Conservation (phyloP, 2,797 vertebrate genomes). For the Heliangelus exortis region DNA sequence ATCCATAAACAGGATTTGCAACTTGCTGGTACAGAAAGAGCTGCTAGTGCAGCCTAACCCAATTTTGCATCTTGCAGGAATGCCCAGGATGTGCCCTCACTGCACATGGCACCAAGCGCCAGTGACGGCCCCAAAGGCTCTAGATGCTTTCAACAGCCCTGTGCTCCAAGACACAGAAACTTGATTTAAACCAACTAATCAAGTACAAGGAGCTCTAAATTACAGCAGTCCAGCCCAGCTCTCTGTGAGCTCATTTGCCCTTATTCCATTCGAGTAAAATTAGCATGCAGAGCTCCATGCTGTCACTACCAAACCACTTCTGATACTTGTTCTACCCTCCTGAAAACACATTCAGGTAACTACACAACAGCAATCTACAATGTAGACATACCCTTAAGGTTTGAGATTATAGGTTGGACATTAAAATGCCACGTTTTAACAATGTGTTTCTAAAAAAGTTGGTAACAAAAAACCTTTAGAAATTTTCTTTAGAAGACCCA, state of each 20-base stretch:
- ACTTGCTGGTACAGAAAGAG: background rate
- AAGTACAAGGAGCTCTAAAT: background rate
- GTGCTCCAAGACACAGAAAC: background rate
- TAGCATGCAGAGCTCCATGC: rapidly evolving
- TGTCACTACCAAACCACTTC: background rate
- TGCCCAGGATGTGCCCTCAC: rapidly evolving
- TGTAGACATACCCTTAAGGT: background rate
- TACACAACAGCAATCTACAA: background rate
- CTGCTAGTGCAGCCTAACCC: background rate
- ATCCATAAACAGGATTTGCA: background rate
- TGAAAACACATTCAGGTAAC: background rate
- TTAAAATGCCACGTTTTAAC: background rate
- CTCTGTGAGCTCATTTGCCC: background rate
- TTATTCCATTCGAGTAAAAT: background rate
- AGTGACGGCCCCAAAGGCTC: background rate
- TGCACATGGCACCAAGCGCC: background rate
- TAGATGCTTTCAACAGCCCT: background rate
- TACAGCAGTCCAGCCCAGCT: background rate
- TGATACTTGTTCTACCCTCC: background rate
- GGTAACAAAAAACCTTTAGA: background rate
- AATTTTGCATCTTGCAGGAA: background rate
- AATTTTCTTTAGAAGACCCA: background rate
- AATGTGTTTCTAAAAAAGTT: background rate
- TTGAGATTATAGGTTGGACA: background rate
- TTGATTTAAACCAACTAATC: background rate